Evolutionary conservation across 2,113 vertebrate genomes (phyloP).

Genomic region (Boulengeromyrus knoepffleri): DNA sequence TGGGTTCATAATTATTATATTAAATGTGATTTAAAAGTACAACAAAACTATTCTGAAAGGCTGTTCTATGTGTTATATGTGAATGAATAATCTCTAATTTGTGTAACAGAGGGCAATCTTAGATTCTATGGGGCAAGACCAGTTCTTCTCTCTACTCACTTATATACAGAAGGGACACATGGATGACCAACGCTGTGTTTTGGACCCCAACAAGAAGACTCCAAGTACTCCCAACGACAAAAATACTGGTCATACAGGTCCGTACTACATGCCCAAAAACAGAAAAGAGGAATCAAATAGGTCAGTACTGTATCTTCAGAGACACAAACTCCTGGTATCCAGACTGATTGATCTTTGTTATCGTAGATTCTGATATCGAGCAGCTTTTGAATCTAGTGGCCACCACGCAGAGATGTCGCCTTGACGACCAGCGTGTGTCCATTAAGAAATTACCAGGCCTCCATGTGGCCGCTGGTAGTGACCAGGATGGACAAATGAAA

Average conservation of each 20-base stretch:
- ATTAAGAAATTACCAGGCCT: slow-evolving; percentile 59
- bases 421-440: slow-evolving; percentile 71
- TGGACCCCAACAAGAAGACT: slow-evolving; percentile 44
- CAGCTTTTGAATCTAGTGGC: slow-evolving; percentile 67
- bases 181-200: slow-evolving; percentile 66
- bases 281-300: not conserved
- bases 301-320: not conserved
- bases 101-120: slow-evolving; percentile 30
- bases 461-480: slow-evolving; percentile 33
- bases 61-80: not conserved
- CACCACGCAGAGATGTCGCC: slow-evolving; percentile 61
- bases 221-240: slow-evolving; percentile 38
- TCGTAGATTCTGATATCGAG: slow-evolving; percentile 54
- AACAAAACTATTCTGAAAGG: not conserved
- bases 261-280: not conserved
- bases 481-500: slow-evolving; percentile 29
- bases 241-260: not conserved
- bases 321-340: not conserved
- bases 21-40: not conserved
- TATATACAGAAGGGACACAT: slow-evolving; percentile 62
- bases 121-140: slow-evolving; percentile 50
- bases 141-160: slow-evolving; percentile 63
- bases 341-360: not conserved
- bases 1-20: not conserved
- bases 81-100: not conserved